phyloP scores from a whole-genome alignment of 37 sponge, comb jelly and placozoan species.

The Haliclona indistincta region DNA sequence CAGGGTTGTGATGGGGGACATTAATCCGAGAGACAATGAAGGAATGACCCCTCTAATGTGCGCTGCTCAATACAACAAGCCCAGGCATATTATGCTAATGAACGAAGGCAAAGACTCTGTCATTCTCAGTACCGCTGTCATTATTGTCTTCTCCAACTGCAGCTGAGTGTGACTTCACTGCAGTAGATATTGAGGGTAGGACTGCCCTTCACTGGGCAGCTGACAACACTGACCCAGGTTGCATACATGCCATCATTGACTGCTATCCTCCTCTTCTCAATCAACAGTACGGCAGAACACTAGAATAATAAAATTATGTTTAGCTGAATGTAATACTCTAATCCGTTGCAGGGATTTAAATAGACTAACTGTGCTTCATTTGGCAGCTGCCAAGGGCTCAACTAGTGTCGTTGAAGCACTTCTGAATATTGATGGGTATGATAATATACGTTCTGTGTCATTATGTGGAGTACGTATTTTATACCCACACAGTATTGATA shows the following conservation, averaged over 20 bases:
- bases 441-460: neutral
- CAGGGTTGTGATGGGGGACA: conserved; percentile 66
- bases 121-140: neutral
- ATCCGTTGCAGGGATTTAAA: conserved; percentile 48
- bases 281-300: conserved; percentile 28
- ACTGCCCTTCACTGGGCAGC: conserved; percentile 92
- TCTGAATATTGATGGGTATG: conserved; percentile 52
- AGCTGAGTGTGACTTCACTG: conserved; percentile 66
- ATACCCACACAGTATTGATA: conserved; percentile 33
- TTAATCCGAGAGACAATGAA: conserved; percentile 72
- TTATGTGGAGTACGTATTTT: neutral
- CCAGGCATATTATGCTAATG: conserved; percentile 66
- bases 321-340: neutral
- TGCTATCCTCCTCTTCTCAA: conserved; percentile 77
- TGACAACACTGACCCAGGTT: conserved; percentile 54
- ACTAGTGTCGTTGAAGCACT: conserved; percentile 43
- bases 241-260: conserved; percentile 50
- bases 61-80: conserved; percentile 73
- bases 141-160: neutral
- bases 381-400: conserved; percentile 57
- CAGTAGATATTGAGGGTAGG: conserved; percentile 75
- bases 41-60: conserved; percentile 84
- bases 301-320: neutral
- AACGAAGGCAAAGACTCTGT: conserved; percentile 45
- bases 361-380: conserved; percentile 68